Conservation (phyloP, 35 echinoderm and acorn worm species). For the Lytechinus variegatus region DNA sequence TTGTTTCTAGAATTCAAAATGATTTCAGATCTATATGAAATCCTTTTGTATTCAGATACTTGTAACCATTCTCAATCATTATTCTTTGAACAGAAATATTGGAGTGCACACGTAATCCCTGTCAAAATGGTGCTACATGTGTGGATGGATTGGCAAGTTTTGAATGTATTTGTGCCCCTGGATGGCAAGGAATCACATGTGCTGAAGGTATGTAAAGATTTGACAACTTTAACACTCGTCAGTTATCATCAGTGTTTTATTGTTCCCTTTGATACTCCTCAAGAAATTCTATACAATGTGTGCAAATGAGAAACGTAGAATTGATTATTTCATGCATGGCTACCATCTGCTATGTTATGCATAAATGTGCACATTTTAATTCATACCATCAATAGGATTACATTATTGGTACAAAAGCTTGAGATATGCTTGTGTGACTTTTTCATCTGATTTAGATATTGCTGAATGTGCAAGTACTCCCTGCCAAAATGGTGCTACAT, state of each 20-base stretch:
- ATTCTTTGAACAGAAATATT: not conserved
- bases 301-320: not conserved
- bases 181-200: not conserved
- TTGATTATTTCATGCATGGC: not conserved
- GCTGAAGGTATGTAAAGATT: not conserved
- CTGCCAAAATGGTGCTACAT: constrained; percentile 57
- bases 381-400: no score
- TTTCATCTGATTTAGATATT: constrained; percentile 32
- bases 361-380: not conserved
- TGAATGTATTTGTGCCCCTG: constrained; percentile 35
- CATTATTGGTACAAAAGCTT: no score
- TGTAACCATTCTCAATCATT: no score
- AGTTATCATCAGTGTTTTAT: not conserved
- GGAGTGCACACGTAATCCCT: constrained; percentile 30
- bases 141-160: constrained; percentile 24
- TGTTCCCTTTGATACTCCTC: not conserved
- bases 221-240: not conserved
- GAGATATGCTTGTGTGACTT: not conserved
- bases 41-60: no score
- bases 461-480: constrained; percentile 50
- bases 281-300: not conserved
- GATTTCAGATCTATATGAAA: no score
- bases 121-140: constrained; percentile 42
- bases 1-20: no score
- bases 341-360: not conserved